Conservation (phyloP, 1,140 invertebrate genomes). For the Rhagoletis pomonella region DNA sequence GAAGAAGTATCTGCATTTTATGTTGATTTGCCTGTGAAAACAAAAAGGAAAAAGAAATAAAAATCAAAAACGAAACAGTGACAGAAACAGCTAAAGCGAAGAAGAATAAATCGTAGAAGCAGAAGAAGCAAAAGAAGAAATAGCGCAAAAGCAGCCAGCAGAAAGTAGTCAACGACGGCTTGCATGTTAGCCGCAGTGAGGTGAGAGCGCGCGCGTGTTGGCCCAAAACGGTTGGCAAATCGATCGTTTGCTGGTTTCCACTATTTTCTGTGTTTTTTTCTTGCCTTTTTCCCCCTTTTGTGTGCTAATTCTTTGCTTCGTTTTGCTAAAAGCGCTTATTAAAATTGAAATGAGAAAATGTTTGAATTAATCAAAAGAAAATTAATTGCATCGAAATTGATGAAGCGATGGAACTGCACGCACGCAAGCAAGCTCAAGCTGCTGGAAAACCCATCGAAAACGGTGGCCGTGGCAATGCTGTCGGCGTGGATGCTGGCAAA, state of each 20-base stretch:
- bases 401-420: constrained; percentile 1
- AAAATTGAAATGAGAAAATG: constrained; percentile 1
- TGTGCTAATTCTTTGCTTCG: neutral
- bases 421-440: neutral
- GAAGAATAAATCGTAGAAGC: neutral
- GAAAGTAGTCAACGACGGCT: neutral
- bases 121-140: neutral
- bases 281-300: neutral
- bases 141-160: neutral
- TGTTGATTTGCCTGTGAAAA: neutral
- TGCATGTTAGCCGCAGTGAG: neutral
- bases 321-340: neutral
- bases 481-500: constrained; percentile 5
- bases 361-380: constrained; percentile 30
- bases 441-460: neutral
- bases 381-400: constrained; percentile 36
- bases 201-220: constrained; percentile 32
- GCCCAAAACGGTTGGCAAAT: constrained; percentile 44
- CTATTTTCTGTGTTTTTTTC: neutral
- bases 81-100: neutral
- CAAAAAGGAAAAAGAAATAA: constrained; percentile 3
- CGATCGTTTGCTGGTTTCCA: constrained; percentile 11
- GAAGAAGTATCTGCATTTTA: neutral
- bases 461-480: constrained; percentile 21
- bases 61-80: neutral